Conservation (phyloP, 2,113 vertebrate genomes). For the Varanus komodoensis region DNA sequence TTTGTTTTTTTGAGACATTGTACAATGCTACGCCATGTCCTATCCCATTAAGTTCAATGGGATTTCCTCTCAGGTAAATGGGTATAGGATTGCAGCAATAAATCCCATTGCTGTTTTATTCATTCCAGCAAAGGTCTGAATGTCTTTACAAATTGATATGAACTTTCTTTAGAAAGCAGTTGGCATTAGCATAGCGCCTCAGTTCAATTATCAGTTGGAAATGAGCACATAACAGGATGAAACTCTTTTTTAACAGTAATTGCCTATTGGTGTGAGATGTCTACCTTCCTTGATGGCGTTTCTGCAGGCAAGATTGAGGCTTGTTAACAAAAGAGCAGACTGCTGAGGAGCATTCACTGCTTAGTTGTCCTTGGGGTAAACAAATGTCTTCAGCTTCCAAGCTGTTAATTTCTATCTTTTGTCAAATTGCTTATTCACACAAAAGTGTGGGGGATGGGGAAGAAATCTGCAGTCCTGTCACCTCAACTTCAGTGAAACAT, state of each 20-base stretch:
- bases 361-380: slow-evolving; percentile 39
- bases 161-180: slow-evolving; percentile 16
- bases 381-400: slow-evolving; percentile 52
- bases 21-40: too few relatives aligned
- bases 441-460: background rate
- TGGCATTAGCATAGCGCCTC: slow-evolving; percentile 33
- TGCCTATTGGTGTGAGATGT: slow-evolving; percentile 41
- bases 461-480: slow-evolving; percentile 42
- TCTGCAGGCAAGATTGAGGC: slow-evolving; percentile 46
- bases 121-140: slow-evolving; percentile 18
- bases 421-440: slow-evolving; percentile 53
- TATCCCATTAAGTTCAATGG: too few relatives aligned
- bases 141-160: background rate
- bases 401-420: slow-evolving; percentile 46
- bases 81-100: too few relatives aligned
- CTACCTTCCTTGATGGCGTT: slow-evolving; percentile 29
- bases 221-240: slow-evolving; percentile 16
- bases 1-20: background rate
- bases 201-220: slow-evolving; percentile 23
- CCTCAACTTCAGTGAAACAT: slow-evolving; percentile 48
- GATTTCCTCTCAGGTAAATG: too few relatives aligned
- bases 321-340: slow-evolving; percentile 54
- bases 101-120: slow-evolving; percentile 27
- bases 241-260: background rate
- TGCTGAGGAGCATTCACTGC: slow-evolving; percentile 34